phyloP scores from a whole-genome alignment of 1,140 invertebrate species.

The Lycorma delicatula region DNA sequence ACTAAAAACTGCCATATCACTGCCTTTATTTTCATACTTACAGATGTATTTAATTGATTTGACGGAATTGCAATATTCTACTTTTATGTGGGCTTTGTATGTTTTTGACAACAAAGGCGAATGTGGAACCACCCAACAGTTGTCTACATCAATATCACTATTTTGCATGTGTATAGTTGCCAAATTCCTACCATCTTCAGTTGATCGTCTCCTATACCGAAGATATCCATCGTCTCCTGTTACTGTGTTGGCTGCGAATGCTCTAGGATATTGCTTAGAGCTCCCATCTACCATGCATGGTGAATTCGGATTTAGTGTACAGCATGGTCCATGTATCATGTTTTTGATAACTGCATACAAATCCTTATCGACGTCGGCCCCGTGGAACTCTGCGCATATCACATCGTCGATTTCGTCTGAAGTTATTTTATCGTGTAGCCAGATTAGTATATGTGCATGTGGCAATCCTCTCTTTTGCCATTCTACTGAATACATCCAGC shows the following conservation, averaged over 20 bases:
- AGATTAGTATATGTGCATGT: slow-evolving; percentile 34
- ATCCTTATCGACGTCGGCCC: slow-evolving; percentile 30
- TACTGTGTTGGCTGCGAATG: slow-evolving; percentile 26
- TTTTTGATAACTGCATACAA: slow-evolving; percentile 38
- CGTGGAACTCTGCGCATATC: slow-evolving; percentile 38
- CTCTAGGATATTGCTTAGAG: slow-evolving; percentile 26
- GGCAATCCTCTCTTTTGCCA: slow-evolving; percentile 44
- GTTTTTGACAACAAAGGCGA: slow-evolving; percentile 14
- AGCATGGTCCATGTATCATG: slow-evolving; percentile 46
- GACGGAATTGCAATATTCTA: slow-evolving; percentile 6
- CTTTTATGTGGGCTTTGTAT: slow-evolving; percentile 16
- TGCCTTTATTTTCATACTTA: slow-evolving; percentile 28
- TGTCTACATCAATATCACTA: slow-evolving; percentile 6
- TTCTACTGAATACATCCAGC: slow-evolving; percentile 38
- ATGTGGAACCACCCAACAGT: slow-evolving; percentile 18
- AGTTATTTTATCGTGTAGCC: slow-evolving; percentile 22
- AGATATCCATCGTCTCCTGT: slow-evolving; percentile 15
- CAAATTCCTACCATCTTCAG: slow-evolving; percentile 15
- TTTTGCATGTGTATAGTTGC: neutral
- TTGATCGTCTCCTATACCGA: slow-evolving; percentile 14
- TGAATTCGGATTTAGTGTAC: too few species aligned
- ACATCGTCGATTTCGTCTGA: slow-evolving; percentile 25
- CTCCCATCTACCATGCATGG: slow-evolving; percentile 39
- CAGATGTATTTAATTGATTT: slow-evolving; percentile 33
- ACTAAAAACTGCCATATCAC: slow-evolving; percentile 35